Base-by-base conservation (phyloP, 2,888 invertebrate species). In the Campoplex capitator region DNA sequence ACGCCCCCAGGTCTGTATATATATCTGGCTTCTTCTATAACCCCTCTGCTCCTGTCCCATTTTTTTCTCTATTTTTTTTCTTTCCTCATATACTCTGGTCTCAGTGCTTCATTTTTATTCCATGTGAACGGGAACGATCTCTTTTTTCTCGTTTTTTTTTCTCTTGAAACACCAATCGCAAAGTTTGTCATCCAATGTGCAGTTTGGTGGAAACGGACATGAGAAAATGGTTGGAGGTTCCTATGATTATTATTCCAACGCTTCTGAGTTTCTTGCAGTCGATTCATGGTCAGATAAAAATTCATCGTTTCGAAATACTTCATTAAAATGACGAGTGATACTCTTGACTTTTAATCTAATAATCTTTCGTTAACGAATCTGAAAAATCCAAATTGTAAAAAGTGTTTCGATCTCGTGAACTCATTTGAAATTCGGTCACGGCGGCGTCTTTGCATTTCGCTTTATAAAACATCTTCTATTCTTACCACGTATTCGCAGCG, bases 91-190 rank as follows among this genome's bases (percentile, higher is more conserved):
- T n/a, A 32, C 79, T 58, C 77, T 28, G 68, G 79, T 71, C 32
- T n/a, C 70, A 38, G 23, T 51, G 80, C 76, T 84, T 82, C 77
- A 75, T 77, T 88, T 80, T 80, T 77, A 80, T 84, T 73, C 54
- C 79, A 67, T 45, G 76, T 68, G 74, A 76, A 35, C 32, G 48
- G 23, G 65, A 32, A 28, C 35, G 65, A 58, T 71, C 18, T 48
- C 71, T 83, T 71, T 68, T 88, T 71, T 67, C 54, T 77, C 78
- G 45, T 45, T 83, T 85, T 56, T 79, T 67, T 48, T 42, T 42
- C 1, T 38, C 6, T 38, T 28, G n/a, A 56, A 67, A 16, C 79
- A 3, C 23, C 23, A 35, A 74, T 45, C 48, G 56, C 45, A 67
- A 77, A 67, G 76, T 67, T 77, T 65, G 62, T 76, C 65, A 48